phyloP scores from a whole-genome alignment of 1,140 invertebrate genomes.

The Drosophila navojoa region DNA sequence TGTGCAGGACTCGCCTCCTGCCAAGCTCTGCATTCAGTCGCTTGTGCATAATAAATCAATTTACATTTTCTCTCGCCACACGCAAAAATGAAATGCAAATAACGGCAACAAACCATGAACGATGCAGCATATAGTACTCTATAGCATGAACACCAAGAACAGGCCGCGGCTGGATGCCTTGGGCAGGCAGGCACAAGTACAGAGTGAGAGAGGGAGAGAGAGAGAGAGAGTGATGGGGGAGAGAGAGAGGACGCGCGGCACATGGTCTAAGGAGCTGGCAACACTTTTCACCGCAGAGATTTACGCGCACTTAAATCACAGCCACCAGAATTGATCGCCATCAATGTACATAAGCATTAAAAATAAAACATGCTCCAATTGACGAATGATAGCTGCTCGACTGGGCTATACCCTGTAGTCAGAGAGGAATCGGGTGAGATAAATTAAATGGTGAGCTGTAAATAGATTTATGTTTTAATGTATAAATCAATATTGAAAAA shows the following conservation, averaged over 20 bases:
- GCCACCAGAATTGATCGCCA: slow-evolving; percentile 70
- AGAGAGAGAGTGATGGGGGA: background rate
- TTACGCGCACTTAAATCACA: slow-evolving; percentile 76
- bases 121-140: slow-evolving; percentile 29
- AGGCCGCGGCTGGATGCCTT: background rate
- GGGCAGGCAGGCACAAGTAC: background rate
- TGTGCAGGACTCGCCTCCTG: slow-evolving; percentile 33
- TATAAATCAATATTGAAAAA: too few relatives aligned
- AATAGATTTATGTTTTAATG: too few relatives aligned
- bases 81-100: slow-evolving; percentile 76
- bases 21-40: slow-evolving; percentile 59
- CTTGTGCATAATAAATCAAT: slow-evolving; percentile 77
- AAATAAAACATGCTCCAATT: background rate
- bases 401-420: slow-evolving; percentile 11
- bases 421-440: too few relatives aligned
- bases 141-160: background rate
- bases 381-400: background rate
- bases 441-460: too few relatives aligned
- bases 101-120: slow-evolving; percentile 65
- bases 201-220: background rate
- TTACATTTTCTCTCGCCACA: slow-evolving; percentile 74
- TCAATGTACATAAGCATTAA: slow-evolving; percentile 47
- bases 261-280: slow-evolving; percentile 18
- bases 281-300: slow-evolving; percentile 72
- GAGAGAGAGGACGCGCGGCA: background rate